These are phyloP conservation scores for Spisula subtruncata DNA, from an alignment of 2,888 invertebrate genomes.

Conservation along the genomic window DNA sequence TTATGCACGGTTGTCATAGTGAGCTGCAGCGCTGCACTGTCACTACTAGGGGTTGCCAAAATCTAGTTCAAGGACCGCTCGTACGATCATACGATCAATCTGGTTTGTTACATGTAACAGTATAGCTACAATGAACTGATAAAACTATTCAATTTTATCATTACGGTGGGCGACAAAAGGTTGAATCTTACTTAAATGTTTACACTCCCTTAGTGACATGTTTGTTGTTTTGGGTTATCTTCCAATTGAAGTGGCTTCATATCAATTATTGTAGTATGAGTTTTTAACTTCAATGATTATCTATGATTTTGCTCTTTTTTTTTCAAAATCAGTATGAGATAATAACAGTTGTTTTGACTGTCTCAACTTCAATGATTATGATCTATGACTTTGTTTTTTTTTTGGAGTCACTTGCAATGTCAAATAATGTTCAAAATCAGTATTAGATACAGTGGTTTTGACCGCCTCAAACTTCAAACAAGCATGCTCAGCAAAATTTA, in stretches of 20 bases:
- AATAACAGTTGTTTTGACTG: too few species aligned
- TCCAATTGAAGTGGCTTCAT: not conserved
- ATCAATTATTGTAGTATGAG: not conserved
- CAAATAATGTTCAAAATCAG: too few species aligned
- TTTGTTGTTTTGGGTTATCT: not conserved
- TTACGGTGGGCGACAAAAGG: not conserved
- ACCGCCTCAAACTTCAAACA: too few species aligned
- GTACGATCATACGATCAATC: not conserved
- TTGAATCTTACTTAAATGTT: conserved; percentile 4
- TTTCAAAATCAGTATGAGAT: too few species aligned
- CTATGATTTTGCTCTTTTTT: too few species aligned
- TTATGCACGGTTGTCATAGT: too few species aligned
- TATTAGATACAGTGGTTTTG: too few species aligned
- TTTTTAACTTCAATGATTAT: not conserved
- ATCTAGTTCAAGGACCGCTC: not conserved
- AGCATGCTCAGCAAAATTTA: too few species aligned
- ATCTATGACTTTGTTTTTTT: too few species aligned
- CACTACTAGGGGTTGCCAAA: not conserved
- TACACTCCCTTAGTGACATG: not conserved
- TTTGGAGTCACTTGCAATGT: too few species aligned
- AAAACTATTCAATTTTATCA: not conserved
- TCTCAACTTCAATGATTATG: too few species aligned
- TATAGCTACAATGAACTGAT: conserved; percentile 6
- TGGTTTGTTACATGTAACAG: not conserved
- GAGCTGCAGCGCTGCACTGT: not conserved